These are phyloP conservation scores for Chrysomela aeneicollis DNA, from an alignment of 2,888 invertebrate species.

Conservation along the genomic window DNA sequence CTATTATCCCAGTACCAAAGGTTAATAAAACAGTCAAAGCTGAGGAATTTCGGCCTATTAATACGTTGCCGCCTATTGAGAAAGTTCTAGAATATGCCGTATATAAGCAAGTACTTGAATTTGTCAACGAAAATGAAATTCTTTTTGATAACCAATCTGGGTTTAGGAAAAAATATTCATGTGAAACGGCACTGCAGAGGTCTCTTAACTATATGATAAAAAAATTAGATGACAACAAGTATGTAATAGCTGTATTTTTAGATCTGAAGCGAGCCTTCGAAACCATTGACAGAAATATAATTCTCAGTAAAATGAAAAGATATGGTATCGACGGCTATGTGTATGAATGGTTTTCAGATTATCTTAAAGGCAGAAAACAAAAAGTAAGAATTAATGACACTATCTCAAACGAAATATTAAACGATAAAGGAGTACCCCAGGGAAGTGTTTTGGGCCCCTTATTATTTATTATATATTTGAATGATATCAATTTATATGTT, in stretches of 20 bases:
- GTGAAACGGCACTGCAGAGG: slow-evolving; percentile 3
- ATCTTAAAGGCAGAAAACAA: neutral
- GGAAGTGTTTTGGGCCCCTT: neutral
- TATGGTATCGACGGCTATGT: neutral
- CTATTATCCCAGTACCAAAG: slow-evolving; percentile 6
- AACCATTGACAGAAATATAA: slow-evolving; percentile 4
- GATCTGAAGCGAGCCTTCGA: neutral
- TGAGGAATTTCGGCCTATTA: slow-evolving; percentile 6
- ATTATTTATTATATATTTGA: neutral
- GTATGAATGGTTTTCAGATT: too few relatives aligned
- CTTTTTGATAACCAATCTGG: too few relatives aligned
- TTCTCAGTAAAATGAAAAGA: neutral
- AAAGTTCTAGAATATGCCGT: neutral
- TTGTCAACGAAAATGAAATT: too few relatives aligned
- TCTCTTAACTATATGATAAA: slow-evolving; percentile 14
- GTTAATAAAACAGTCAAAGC: slow-evolving; percentile 8
- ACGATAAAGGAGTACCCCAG: too few relatives aligned
- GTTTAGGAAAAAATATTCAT: neutral
- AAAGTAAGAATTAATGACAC: neutral
- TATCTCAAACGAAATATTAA: slow-evolving; percentile 1
- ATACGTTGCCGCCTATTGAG: slow-evolving; percentile 2
- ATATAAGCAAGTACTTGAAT: neutral
- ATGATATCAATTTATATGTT: neutral
- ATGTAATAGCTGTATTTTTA: neutral
- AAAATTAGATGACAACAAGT: slow-evolving; percentile 8